Evolutionary conservation across 2,113 vertebrate genomes (phyloP), one percentile per base, ranked within the genome.

Genomic region (Gambusia affinis): DNA sequence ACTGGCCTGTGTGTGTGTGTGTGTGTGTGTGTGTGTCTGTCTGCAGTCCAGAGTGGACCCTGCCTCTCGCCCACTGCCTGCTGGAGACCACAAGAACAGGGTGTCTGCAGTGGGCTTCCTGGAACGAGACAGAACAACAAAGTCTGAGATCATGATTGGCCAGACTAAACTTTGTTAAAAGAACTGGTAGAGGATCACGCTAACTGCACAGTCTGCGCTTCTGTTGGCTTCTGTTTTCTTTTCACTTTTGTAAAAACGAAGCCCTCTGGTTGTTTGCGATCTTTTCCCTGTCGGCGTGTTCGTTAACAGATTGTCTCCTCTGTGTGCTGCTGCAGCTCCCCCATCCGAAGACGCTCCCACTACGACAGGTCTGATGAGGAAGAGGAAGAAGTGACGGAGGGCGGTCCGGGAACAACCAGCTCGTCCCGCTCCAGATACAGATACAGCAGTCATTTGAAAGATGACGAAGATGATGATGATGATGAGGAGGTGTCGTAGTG

Each of bases 281-380:
- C 42, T 17, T 44, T 44, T 17, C 12, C 12, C 42, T 44, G 15
- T 44, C 14, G 75, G 87, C 10, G 35, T 71, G 64, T 42, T 29
- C 63, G 6, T 54, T 54, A 54, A 22, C 47, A 6, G 17, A 22
- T 24, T 19, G 5, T 22, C 68, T 19, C 0, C 72, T 61, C 31
- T 35, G 71, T 61, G 74, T 79, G 76, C 67, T 70, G 30, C 72
- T 79, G 0, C 94, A 98, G 97, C 91, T 96, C 97, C 47, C 87
- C 95, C 72, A 94, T 94, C 86, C 94, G 93, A 85, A 95, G 95
- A 87, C 87, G 86, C 79, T 94, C 95, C 51, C 35, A 87, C 91
- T 94, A 92, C 12, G 92, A 95, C 81, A 91, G 88, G 90, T 97
- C 96, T 61, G 97, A 98, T 42, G 97, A 99, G 78, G 92, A 92